Evolutionary conservation across 1,140 invertebrate species (phyloP).

Genomic region (Hormaphis cornu): DNA sequence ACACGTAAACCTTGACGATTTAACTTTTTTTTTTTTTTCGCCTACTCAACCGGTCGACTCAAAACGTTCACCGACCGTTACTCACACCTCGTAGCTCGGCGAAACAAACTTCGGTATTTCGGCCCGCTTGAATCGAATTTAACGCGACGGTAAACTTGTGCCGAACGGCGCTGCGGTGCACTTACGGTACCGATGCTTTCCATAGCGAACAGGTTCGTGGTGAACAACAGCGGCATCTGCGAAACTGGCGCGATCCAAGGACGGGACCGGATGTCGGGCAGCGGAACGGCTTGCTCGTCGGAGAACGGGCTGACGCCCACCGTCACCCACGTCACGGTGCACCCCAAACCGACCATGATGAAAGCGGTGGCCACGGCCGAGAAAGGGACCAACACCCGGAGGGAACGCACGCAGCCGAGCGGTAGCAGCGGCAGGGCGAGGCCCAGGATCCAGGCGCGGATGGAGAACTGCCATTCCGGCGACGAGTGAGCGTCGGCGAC

Average conservation of each 20-base stretch:
- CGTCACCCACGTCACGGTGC: constrained; percentile 49
- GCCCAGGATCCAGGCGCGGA: constrained; percentile 49
- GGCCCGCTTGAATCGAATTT: no score
- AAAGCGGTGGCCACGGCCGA: constrained; percentile 59
- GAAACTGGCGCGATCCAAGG: constrained; percentile 13
- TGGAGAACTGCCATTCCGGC: constrained; percentile 39
- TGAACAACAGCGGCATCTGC: constrained; percentile 40
- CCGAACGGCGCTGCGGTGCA: no score
- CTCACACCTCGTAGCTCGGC: no score
- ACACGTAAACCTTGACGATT: no score
- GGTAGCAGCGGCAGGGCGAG: constrained; percentile 52
- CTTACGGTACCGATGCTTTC: constrained; percentile 65
- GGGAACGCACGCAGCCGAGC: constrained; percentile 56
- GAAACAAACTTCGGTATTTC: no score
- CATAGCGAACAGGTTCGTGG: constrained; percentile 68
- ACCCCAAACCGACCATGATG: constrained; percentile 56
- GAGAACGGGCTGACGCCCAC: neutral
- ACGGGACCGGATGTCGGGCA: constrained; percentile 31
- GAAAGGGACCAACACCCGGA: constrained; percentile 66
- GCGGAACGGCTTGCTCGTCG: neutral
- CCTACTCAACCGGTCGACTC: no score
- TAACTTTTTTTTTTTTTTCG: no score
- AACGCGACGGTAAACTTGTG: no score
- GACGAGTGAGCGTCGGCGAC: constrained; percentile 45
- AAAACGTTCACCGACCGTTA: no score